phyloP scores from a whole-genome alignment of 2,888 invertebrate species.

The Campopleginae sp. region DNA sequence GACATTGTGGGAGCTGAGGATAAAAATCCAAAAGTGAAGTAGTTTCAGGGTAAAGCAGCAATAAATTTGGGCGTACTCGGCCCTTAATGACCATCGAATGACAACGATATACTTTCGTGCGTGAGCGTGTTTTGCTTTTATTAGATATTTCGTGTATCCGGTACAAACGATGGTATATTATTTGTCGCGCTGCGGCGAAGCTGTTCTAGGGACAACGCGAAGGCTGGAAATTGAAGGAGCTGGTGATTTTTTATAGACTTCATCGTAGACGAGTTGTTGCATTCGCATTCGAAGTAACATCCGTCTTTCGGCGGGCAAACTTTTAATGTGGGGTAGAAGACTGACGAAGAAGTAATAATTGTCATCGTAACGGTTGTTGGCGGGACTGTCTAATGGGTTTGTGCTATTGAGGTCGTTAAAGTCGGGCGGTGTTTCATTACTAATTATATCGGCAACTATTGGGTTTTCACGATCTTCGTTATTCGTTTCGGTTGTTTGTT shows the following conservation, averaged over 20 bases:
- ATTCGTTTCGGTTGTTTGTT: background rate
- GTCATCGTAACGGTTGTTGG: conserved; percentile 79
- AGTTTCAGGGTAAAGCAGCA: background rate
- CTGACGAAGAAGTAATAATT: conserved; percentile 84
- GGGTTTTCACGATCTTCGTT: background rate
- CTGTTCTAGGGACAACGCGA: background rate
- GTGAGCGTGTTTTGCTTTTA: background rate
- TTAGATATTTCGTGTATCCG: background rate
- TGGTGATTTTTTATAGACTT: conserved; percentile 77
- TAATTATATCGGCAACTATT: background rate
- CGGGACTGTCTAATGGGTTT: conserved; percentile 75
- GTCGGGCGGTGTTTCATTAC: conserved; percentile 74
- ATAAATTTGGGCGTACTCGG: background rate
- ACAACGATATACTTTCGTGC: background rate
- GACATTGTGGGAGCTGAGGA: no score
- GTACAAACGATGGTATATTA: background rate
- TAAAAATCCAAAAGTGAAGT: no score
- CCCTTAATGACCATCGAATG: background rate
- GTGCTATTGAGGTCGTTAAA: conserved; percentile 74
- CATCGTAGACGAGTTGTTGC: conserved; percentile 82
- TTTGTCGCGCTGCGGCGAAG: conserved; percentile 4
- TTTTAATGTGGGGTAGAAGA: conserved; percentile 81
- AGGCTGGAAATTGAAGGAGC: conserved; percentile 33
- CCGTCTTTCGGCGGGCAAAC: conserved; percentile 80
- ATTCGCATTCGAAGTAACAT: conserved; percentile 83